phyloP scores from a whole-genome alignment of 2,113 vertebrate species.

The Brachionichthys hirsutus region DNA sequence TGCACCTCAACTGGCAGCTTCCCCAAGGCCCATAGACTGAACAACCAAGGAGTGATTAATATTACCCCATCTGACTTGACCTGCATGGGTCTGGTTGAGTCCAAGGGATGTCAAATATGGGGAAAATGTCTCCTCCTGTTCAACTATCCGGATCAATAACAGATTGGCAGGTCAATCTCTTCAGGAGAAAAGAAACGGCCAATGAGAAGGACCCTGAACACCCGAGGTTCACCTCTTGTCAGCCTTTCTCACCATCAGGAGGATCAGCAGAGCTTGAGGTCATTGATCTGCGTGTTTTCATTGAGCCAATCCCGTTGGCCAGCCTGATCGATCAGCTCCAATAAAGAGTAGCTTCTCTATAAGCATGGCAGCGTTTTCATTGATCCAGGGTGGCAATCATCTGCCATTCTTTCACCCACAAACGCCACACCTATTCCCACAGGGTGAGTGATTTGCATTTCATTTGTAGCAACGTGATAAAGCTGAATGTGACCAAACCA shows the following conservation, averaged over 20 bases:
- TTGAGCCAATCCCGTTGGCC: constrained; percentile 54
- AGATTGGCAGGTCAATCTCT: constrained; percentile 62
- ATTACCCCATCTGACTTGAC: constrained; percentile 65
- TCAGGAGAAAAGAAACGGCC: constrained; percentile 44
- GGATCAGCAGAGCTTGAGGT: constrained; percentile 45
- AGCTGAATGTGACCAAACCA: constrained; percentile 19
- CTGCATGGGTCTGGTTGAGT: constrained; percentile 45
- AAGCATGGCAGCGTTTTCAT: constrained; percentile 33
- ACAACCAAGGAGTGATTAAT: constrained; percentile 77
- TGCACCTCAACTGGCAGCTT: constrained; percentile 49
- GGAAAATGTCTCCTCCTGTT: constrained; percentile 41
- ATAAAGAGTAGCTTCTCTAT: constrained; percentile 61
- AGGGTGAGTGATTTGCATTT: constrained; percentile 24
- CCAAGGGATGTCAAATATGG: constrained; percentile 45
- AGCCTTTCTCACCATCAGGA: constrained; percentile 34
- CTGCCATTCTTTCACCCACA: constrained; percentile 11
- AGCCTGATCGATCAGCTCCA: constrained; percentile 51
- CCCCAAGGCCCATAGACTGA: constrained; percentile 55
- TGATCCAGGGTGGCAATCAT: constrained; percentile 43
- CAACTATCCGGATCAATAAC: constrained; percentile 60
- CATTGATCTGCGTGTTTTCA: constrained; percentile 74
- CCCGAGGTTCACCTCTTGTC: constrained; percentile 31
- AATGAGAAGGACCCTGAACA: constrained; percentile 36
- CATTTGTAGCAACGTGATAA: constrained; percentile 10
- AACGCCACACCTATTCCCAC: background rate